These are phyloP conservation scores for Torymus auratus DNA, from an alignment of 2,888 invertebrate species.

Conservation along the genomic window DNA sequence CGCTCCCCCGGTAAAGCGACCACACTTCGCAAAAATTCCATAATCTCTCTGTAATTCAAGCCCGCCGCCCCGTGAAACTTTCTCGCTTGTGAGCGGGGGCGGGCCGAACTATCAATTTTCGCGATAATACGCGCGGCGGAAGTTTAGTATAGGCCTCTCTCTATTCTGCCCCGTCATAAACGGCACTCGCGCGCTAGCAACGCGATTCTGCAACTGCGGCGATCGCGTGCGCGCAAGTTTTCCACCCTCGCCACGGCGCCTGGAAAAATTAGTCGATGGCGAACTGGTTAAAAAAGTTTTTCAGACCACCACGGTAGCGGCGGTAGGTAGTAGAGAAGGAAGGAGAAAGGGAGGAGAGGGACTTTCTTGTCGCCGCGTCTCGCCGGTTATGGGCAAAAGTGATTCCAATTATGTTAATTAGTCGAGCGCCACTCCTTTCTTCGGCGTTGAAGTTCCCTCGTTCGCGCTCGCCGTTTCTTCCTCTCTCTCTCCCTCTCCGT, in stretches of 20 bases:
- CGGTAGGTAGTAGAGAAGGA: not conserved
- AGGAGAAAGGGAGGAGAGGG: constrained; percentile 22
- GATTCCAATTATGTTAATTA: constrained; percentile 72
- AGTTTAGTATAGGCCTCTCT: no score
- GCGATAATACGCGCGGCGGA: constrained; percentile 29
- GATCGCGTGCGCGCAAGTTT: constrained; percentile 25
- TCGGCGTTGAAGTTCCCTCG: constrained; percentile 68
- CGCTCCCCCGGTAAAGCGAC: not conserved
- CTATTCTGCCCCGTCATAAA: constrained; percentile 33
- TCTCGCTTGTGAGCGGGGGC: not conserved
- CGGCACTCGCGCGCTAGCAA: constrained; percentile 32
- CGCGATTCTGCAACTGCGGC: constrained; percentile 31
- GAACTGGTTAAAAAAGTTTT: constrained; percentile 65
- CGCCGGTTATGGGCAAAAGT: constrained; percentile 66
- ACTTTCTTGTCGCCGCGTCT: constrained; percentile 63
- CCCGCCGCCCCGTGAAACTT: no score
- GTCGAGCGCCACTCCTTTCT: constrained; percentile 61
- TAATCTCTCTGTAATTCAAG: constrained; percentile 27
- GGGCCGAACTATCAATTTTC: constrained; percentile 49
- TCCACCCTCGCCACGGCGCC: not conserved
- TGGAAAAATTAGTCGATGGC: constrained; percentile 63
- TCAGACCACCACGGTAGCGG: constrained; percentile 17
- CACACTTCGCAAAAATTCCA: not conserved
- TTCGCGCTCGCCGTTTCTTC: constrained; percentile 62
- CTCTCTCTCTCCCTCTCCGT: constrained; percentile 46